Percentiles rank a stretch among this genome's conserved stretches.
Conservation (phyloP, 2,113 vertebrate species). For the Atlantisia rogersi region DNA sequence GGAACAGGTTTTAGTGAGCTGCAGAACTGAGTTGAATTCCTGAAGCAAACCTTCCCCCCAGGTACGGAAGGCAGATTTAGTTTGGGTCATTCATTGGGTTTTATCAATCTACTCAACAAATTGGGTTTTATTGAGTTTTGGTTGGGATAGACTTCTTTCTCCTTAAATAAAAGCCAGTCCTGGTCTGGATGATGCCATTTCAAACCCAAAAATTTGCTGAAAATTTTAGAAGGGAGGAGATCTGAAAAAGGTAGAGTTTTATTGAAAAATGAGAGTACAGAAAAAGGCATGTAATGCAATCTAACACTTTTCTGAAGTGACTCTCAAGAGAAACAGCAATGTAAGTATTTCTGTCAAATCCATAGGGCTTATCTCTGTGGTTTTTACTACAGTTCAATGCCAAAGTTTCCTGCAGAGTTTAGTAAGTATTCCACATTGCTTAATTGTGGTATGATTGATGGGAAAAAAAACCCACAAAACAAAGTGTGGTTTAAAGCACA, state of each 20-base stretch:
- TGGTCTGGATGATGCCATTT: not conserved
- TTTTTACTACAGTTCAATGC: not conserved
- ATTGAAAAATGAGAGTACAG: not conserved
- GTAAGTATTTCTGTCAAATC: not conserved
- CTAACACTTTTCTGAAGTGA: not conserved
- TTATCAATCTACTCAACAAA: not conserved
- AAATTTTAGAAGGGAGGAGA: not conserved
- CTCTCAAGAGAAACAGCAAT: not conserved
- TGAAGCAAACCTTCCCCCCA: fast-evolving
- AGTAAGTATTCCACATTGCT: not conserved
- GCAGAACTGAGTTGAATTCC: not conserved
- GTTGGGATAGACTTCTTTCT: not conserved
- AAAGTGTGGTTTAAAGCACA: not conserved
- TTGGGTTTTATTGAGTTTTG: not conserved
- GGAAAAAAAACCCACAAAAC: not conserved
- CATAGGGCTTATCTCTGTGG: not conserved
- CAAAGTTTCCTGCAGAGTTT: not conserved
- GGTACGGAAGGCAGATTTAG: not conserved
- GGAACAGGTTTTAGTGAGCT: not conserved
- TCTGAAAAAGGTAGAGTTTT: not conserved
- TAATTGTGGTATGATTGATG: not conserved
- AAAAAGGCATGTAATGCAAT: not conserved
- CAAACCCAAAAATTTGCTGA: not conserved
- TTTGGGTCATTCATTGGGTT: not conserved
- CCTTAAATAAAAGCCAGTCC: not conserved